A percentile compares a stretch with the other conserved stretches of the same genome.
phyloP scores from a whole-genome alignment of 2,113 vertebrate species.

The Myrmecophaga tridactyla region DNA sequence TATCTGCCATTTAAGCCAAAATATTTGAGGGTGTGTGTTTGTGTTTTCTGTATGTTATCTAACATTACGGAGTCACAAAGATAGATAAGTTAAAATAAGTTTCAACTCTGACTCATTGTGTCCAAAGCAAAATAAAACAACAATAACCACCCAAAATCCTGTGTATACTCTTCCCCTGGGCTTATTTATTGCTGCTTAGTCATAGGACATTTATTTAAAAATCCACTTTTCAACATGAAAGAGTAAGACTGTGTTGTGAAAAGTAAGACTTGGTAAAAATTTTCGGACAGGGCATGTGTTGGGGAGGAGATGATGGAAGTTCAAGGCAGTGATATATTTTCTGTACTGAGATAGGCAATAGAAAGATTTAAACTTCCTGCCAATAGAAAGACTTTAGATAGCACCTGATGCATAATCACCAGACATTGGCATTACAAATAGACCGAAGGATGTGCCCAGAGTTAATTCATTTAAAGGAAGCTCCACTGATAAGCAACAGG shows the following conservation, averaged over 20 bases:
- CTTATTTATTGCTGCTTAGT: background rate
- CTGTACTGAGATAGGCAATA: background rate
- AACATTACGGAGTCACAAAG: background rate
- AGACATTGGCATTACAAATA: background rate
- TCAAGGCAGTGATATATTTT: background rate
- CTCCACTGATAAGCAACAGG: background rate
- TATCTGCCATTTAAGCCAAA: background rate
- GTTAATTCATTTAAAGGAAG: background rate
- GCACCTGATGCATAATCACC: background rate
- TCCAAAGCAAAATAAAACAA: background rate
- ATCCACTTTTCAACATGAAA: background rate
- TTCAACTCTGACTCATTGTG: background rate
- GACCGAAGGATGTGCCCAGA: background rate
- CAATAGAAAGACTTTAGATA: background rate
- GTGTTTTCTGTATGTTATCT: fast-evolving
- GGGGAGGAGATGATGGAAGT: background rate
- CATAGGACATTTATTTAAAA: background rate
- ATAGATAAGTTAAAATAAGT: background rate
- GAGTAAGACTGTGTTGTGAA: background rate
- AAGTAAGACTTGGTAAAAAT: background rate
- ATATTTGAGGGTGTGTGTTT: background rate
- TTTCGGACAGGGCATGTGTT: background rate
- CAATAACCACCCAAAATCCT: background rate
- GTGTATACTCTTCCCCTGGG: background rate
- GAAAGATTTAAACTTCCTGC: background rate